A percentile compares a stretch with the other conserved stretches of the same genome.
These are phyloP conservation scores for Sceloporus tristichus DNA, from an alignment of 2,113 vertebrate genomes.

Conservation along the genomic window DNA sequence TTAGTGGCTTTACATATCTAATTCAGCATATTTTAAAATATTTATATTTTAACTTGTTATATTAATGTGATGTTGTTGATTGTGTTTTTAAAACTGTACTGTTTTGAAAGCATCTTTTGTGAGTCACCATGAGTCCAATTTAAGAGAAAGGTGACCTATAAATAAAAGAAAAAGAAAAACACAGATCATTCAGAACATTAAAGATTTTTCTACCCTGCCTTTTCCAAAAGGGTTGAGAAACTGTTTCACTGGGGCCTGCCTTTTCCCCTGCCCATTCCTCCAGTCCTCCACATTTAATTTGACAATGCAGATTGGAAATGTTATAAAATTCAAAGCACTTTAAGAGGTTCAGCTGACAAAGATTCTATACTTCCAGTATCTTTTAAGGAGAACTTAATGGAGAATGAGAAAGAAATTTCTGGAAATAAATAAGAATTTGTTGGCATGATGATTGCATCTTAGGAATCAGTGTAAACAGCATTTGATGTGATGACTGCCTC, in stretches of 20 bases:
- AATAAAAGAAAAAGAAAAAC: constrained; percentile 4
- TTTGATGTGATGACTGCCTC: background rate
- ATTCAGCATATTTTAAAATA: too few relatives aligned
- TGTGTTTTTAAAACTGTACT: too few relatives aligned
- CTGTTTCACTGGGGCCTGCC: constrained; percentile 14
- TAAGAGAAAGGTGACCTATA: too few relatives aligned
- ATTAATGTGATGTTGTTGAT: too few relatives aligned
- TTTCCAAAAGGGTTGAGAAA: constrained; percentile 36
- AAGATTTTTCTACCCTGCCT: constrained; percentile 42
- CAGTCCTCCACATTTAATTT: constrained; percentile 24
- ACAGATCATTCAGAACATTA: constrained; percentile 49
- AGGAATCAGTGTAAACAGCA: background rate
- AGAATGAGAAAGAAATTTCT: background rate
- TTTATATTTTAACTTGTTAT: too few relatives aligned
- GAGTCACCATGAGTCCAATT: too few relatives aligned
- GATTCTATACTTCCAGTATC: constrained; percentile 17
- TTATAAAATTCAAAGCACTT: constrained; percentile 18
- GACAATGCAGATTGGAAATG: constrained; percentile 45
- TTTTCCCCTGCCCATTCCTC: background rate
- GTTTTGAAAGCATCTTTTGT: too few relatives aligned
- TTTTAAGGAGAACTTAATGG: constrained; percentile 35
- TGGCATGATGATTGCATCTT: background rate
- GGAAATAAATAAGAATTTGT: background rate
- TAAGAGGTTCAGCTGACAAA: background rate
- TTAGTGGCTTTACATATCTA: too few relatives aligned